Conservation (phyloP, 2,797 vertebrate genomes). For the Furcifer pardalis region DNA sequence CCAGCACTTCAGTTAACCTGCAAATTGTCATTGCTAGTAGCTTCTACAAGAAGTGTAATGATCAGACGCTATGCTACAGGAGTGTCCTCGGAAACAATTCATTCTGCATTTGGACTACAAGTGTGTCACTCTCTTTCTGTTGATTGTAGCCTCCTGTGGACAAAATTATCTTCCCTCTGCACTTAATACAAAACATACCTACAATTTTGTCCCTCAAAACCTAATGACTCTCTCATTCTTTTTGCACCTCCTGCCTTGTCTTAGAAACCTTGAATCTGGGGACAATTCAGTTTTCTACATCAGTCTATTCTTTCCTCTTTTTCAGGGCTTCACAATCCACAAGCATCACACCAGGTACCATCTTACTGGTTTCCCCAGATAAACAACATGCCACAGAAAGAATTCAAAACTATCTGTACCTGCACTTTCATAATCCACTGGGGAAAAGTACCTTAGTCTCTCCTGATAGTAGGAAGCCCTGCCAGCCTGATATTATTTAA, state of each 20-base stretch:
- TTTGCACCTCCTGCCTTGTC: constrained; percentile 46
- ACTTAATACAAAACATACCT: constrained; percentile 52
- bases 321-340: constrained; percentile 42
- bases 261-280: constrained; percentile 47
- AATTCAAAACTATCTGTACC: constrained; percentile 47
- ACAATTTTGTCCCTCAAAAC: constrained; percentile 49
- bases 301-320: constrained; percentile 45
- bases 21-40: constrained; percentile 28
- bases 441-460: constrained; percentile 40
- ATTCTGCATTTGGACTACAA: constrained; percentile 41
- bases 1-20: constrained; percentile 36
- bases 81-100: constrained; percentile 14
- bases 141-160: constrained; percentile 6
- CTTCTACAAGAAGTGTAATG: constrained; percentile 3
- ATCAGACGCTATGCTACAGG: constrained; percentile 37
- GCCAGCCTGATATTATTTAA: constrained; percentile 59
- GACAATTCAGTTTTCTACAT: constrained; percentile 29
- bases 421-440: constrained; percentile 61
- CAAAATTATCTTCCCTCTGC: constrained; percentile 44
- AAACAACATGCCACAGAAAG: constrained; percentile 36
- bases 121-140: constrained; percentile 35
- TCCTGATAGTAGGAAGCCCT: constrained; percentile 54
- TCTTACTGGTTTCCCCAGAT: constrained; percentile 33
- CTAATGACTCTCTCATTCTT: constrained; percentile 49
- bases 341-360: neutral